Percentiles rank a stretch among this genome's conserved stretches.
Conservation (phyloP, 2,797 vertebrate species). For the Anabas testudineus region DNA sequence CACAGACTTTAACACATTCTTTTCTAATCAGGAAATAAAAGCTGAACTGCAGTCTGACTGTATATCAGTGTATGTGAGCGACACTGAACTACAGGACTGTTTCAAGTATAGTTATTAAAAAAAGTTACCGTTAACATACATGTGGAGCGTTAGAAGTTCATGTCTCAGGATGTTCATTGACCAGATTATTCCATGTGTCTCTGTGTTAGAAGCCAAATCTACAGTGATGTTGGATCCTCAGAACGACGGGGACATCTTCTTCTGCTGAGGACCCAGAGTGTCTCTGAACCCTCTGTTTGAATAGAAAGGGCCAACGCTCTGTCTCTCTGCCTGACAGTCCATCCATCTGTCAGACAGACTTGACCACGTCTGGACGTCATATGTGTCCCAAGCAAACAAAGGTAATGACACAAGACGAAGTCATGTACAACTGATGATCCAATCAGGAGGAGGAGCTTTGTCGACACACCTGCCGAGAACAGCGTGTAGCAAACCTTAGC, state of each 20-base stretch:
- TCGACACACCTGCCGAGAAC: not conserved
- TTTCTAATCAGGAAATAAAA: no score
- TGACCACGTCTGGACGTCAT: not conserved
- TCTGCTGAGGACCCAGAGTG: slow-evolving; percentile 60
- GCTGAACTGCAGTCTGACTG: no score
- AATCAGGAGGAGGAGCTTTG: not conserved
- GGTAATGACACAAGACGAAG: not conserved
- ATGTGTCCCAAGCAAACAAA: not conserved
- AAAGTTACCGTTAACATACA: no score
- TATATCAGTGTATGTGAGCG: no score
- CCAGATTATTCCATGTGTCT: not conserved
- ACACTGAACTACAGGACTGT: no score
- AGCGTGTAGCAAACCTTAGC: slow-evolving; percentile 3
- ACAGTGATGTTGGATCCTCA: slow-evolving; percentile 51
- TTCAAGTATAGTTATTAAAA: no score
- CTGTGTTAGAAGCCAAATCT: slow-evolving; percentile 49
- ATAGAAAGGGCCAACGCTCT: no score
- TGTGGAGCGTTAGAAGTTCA: no score
- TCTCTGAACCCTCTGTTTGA: no score
- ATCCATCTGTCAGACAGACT: not conserved
- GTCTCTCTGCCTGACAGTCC: no score
- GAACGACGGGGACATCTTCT: slow-evolving; percentile 68
- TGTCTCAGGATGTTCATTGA: no score
- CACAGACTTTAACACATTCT: no score
- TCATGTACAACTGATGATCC: not conserved